Base-by-base conservation (phyloP, 2,113 vertebrate species). In the Catharus fuscescens region DNA sequence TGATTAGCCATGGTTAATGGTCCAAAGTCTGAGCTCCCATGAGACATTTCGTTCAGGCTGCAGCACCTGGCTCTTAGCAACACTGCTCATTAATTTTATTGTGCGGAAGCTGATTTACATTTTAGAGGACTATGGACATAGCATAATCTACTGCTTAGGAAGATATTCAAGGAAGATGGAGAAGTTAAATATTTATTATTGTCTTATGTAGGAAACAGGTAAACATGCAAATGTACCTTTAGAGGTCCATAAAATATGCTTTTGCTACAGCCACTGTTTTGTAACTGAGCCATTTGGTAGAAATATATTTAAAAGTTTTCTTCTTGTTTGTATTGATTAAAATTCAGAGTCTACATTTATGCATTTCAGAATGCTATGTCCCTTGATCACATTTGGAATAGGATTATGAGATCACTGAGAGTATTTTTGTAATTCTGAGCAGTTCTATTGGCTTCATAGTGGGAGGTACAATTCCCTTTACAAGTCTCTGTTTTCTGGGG, bases 51-150 rank as follows among this genome's bases (percentile, higher is more conserved):
- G 69, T 64, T 72, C 31, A 47, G 50, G 34, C 60, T 66, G 62
- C 25, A 64, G 65, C 80, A 94, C 31, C 47, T 89, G 92, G 59
- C 86, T 94, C 80, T 89, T 92, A 94, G 91, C 88, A 95, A 82
- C 88, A 40, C 42, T 34, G 20, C 28, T 94, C 74, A 78, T 89
- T 91, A 90, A 70, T 82, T 93, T 92, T 60, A 67, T 79, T 12
- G 2, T n/a, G 47, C 0, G 0, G 92, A 96, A 92, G 45, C 56
- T 83, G 31, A 23, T 47, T 92, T 82, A 69, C 25, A 17, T 38
- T 82, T 95, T 56, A 82, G 59, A 90, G 47, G 34, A 66, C 59
- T 91, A 53, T 8, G n/a, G 38, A 31, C 17, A 2, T 29, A 54
- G 7, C 52, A 60, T n/a, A 42, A 87, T 82, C 82, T 74, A 78